phyloP scores from a whole-genome alignment of 2,797 vertebrate genomes.

The Diplodus sargus region DNA sequence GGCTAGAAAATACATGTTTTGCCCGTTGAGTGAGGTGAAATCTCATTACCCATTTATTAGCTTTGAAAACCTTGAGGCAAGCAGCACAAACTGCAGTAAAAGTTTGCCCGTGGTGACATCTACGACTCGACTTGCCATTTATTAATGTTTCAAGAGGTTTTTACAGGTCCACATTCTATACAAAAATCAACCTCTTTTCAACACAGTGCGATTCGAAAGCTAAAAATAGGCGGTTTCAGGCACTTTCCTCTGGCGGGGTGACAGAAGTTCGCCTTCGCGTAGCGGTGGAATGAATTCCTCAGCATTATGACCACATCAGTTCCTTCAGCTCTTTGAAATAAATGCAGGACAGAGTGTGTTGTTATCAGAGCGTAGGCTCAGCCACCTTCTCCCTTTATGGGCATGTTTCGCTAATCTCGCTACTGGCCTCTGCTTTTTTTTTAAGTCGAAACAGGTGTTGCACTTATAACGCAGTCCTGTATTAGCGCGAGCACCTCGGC shows the following conservation, averaged over 20 bases:
- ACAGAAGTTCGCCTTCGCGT: conserved; percentile 56
- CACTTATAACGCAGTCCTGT: conserved; percentile 69
- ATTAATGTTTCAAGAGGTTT: conserved; percentile 43
- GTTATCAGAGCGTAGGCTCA: conserved; percentile 77
- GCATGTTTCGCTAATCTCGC: conserved; percentile 85
- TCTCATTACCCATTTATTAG: conserved; percentile 50
- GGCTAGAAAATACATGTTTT: conserved; percentile 28
- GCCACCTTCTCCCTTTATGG: conserved; percentile 85
- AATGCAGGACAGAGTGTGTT: conserved; percentile 56
- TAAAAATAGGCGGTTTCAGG: conserved; percentile 69
- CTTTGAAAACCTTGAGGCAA: conserved; percentile 36
- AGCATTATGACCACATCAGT: conserved; percentile 77
- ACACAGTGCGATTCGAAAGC: conserved; percentile 48
- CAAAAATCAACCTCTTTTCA: conserved; percentile 42
- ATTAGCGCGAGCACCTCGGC: conserved; percentile 69
- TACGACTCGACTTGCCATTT: conserved; percentile 43
- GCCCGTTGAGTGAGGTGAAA: conserved; percentile 40
- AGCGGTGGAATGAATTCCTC: conserved; percentile 74
- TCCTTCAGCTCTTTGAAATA: conserved; percentile 77
- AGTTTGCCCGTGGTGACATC: conserved; percentile 44
- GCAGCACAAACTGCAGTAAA: conserved; percentile 20
- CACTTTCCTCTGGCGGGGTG: conserved; percentile 58
- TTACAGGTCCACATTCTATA: conserved; percentile 34
- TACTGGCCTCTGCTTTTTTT: conserved; percentile 79
- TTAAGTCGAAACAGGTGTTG: conserved; percentile 84